Percentiles rank a stretch among this genome's conserved stretches.
phyloP scores from a whole-genome alignment of 2,888 invertebrate genomes.

The Cheilosia impressa region DNA sequence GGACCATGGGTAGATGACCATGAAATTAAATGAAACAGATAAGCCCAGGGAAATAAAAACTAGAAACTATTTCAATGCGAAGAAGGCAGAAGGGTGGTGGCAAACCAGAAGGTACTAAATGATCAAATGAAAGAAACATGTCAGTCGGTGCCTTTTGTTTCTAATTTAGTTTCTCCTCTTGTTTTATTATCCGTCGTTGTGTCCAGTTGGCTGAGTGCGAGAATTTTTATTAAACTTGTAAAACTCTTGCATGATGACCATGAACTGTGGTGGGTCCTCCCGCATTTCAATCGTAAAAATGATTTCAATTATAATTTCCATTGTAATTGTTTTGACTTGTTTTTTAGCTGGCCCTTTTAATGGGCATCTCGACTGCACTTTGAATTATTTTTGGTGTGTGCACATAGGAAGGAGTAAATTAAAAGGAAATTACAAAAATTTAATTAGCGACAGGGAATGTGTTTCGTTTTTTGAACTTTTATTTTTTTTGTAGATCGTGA shows the following conservation, averaged over 20 bases:
- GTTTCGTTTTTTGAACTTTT: neutral
- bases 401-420: neutral
- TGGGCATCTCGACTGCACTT: conserved; percentile 12
- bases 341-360: conserved; percentile 8
- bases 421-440: neutral
- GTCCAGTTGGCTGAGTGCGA: conserved; percentile 2
- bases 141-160: conserved; percentile 58
- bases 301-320: conserved; percentile 17
- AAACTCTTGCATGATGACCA: conserved; percentile 5
- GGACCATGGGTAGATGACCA: conserved; percentile 14
- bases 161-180: conserved; percentile 33
- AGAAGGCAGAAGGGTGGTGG: conserved; percentile 10
- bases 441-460: neutral
- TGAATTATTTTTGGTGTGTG: conserved; percentile 22
- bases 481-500: neutral
- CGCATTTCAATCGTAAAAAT: conserved; percentile 11
- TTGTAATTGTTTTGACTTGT: neutral
- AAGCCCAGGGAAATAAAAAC: conserved; percentile 35
- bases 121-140: conserved; percentile 44
- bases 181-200: neutral
- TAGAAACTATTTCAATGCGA: conserved; percentile 1
- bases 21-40: conserved; percentile 60
- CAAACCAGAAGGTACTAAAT: conserved; percentile 43
- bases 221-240: conserved; percentile 21
- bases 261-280: conserved; percentile 11